Evolutionary conservation across 2,888 invertebrate species (phyloP), one percentile per base, ranked within the genome.

Genomic region (Macaria liturata): DNA sequence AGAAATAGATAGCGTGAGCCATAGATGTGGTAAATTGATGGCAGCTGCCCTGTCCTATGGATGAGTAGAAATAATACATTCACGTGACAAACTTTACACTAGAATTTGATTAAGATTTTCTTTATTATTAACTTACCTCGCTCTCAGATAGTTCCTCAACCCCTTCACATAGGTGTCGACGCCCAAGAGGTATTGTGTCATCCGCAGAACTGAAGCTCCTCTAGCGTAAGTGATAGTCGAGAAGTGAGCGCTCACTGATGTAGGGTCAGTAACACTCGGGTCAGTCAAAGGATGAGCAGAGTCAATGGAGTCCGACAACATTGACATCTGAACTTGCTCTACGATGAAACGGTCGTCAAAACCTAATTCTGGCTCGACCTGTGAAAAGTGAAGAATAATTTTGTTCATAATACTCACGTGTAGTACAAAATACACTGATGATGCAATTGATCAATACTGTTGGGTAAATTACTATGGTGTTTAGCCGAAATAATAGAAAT

Each of bases 201-300:
- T 96, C 65, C 95, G 93, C 30, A 96, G 84, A 3, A 95, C 81
- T 0, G 91, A 64, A 1, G 90, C 93, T 0, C 94, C 95, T 81
- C 95, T 95, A 32, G 93, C 93, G 64, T 96, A 96, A 0, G 95
- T 94, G 61, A 96, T 95, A 9, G 86, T 86, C 47, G 94, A 94
- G 72, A 96, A 96, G 76, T 94, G 94, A 0, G 80, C 86, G 9
- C 84, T 82, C 4, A 95, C 93, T 63, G 94, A 91, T 0, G 77
- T 62, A 0, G 95, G 94, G 5, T 93, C 92, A n/a, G 84, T 85
- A 0, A 95, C 94, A 2, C 70, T 68, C 0, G 79, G 74, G 54
- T 93, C 80, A 0, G 93, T 94, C 64, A 96, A 84, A 0, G 96
- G 88, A 64, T 94, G 93, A 0, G 94, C 93, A 4, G 78, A 72